These are phyloP conservation scores for Xiphophorus hellerii DNA, from an alignment of 2,113 vertebrate species.

Conservation along the genomic window DNA sequence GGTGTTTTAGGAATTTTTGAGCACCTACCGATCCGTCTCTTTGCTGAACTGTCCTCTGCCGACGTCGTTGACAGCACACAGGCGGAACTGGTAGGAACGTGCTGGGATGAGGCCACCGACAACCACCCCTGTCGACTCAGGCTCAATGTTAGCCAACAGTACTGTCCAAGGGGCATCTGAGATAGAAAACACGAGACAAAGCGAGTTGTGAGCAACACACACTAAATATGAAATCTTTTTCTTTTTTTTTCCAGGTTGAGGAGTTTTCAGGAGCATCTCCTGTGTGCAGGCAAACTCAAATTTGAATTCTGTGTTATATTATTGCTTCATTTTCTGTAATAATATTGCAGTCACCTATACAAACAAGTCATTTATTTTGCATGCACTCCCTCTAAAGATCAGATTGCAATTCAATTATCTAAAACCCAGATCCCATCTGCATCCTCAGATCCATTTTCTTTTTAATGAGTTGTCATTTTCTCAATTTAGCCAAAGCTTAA, in stretches of 20 bases:
- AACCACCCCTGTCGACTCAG: slow-evolving; percentile 82
- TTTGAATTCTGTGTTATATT: slow-evolving; percentile 32
- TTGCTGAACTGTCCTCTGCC: slow-evolving; percentile 96
- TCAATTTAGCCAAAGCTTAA: slow-evolving; percentile 35
- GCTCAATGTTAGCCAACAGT: slow-evolving; percentile 91
- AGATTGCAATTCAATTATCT: slow-evolving; percentile 68
- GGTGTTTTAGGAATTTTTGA: slow-evolving; percentile 22
- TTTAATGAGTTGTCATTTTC: slow-evolving; percentile 67
- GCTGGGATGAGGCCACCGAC: slow-evolving; percentile 91
- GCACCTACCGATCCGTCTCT: slow-evolving; percentile 90
- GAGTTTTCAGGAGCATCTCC: slow-evolving; percentile 15
- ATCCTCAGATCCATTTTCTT: slow-evolving; percentile 60
- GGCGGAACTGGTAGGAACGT: slow-evolving; percentile 95
- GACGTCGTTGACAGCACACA: slow-evolving; percentile 94
- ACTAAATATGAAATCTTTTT: slow-evolving; percentile 27
- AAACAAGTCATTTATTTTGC: slow-evolving; percentile 61
- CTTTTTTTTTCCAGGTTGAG: slow-evolving; percentile 1
- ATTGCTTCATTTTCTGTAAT: slow-evolving; percentile 53
- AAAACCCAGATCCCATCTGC: slow-evolving; percentile 60
- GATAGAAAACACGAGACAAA: slow-evolving; percentile 7
- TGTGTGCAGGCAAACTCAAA: slow-evolving; percentile 1
- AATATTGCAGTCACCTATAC: slow-evolving; percentile 40
- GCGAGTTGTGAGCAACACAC: slow-evolving; percentile 16
- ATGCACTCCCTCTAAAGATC: slow-evolving; percentile 53
- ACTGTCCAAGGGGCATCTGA: slow-evolving; percentile 93